Conservation (phyloP, 2,113 vertebrate genomes). For the Phasianus colchicus region DNA sequence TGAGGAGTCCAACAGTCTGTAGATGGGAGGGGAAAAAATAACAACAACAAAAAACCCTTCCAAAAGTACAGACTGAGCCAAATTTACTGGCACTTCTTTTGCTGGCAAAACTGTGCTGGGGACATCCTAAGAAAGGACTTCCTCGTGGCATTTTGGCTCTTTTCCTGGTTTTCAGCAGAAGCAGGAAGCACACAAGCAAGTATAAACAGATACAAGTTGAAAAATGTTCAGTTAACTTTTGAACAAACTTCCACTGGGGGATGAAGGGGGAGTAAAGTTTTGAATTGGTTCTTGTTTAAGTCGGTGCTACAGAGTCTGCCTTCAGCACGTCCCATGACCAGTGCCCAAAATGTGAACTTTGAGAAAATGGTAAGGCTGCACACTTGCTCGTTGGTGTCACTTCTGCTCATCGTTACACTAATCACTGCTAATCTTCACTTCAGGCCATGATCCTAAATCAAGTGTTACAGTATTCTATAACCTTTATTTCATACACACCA, state of each 20-base stretch:
- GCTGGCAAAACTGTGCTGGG: conserved; percentile 33
- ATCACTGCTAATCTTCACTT: conserved; percentile 56
- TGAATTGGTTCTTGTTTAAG: not conserved
- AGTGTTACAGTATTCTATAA: conserved; percentile 58
- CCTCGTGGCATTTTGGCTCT: conserved; percentile 48
- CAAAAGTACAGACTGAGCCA: conserved; percentile 59
- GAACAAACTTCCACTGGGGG: not conserved
- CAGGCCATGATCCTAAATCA: conserved; percentile 66
- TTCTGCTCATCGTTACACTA: conserved; percentile 52
- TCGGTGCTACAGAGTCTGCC: fast-evolving
- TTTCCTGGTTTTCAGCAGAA: conserved; percentile 59
- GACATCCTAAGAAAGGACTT: conserved; percentile 52
- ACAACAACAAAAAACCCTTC: not conserved
- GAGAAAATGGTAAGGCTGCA: conserved; percentile 14
- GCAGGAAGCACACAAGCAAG: conserved; percentile 28
- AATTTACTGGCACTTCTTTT: conserved; percentile 42
- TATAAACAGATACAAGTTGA: conserved; percentile 9
- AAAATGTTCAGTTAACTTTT: conserved; percentile 25
- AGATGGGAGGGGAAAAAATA: not conserved
- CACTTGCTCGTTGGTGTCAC: not conserved
- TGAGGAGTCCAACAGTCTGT: not conserved
- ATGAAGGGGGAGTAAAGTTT: not conserved
- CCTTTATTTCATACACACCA: conserved; percentile 29
- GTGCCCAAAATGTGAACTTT: not conserved
- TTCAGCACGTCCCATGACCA: not conserved